phyloP scores from a whole-genome alignment of 2,797 vertebrate species.

The Ispidina picta region DNA sequence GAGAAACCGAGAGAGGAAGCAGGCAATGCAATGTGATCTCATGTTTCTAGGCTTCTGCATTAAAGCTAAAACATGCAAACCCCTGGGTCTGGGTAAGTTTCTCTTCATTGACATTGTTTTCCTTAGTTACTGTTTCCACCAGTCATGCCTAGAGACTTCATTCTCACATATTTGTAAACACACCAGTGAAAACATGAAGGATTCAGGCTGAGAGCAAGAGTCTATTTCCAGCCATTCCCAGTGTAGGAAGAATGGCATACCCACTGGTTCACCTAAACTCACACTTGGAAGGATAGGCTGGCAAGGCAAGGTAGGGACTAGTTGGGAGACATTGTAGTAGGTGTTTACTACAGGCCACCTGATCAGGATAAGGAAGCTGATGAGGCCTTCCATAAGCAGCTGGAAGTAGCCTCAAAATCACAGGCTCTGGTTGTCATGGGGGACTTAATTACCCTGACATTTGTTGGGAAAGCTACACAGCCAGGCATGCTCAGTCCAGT shows the following conservation, averaged over 20 bases:
- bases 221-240: neutral
- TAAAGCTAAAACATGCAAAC: neutral
- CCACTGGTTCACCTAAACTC: neutral
- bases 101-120: constrained; percentile 55
- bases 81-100: constrained; percentile 11
- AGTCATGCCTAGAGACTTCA: neutral
- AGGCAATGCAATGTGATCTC: neutral
- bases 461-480: no score
- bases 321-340: no score
- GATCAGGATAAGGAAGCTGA: no score
- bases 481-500: no score
- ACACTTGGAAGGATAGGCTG: no score
- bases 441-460: no score
- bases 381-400: no score
- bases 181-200: neutral
- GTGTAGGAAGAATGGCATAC: neutral
- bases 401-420: no score
- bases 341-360: no score
- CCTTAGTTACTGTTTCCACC: constrained; percentile 32
- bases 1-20: neutral
- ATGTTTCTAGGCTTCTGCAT: neutral
- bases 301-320: no score
- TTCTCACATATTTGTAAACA: constrained; percentile 41
- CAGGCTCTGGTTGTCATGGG: no score
- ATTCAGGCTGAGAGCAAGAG: neutral